Base-by-base conservation (phyloP, 1,140 invertebrate species). In the Brachionus calyciflorus region DNA sequence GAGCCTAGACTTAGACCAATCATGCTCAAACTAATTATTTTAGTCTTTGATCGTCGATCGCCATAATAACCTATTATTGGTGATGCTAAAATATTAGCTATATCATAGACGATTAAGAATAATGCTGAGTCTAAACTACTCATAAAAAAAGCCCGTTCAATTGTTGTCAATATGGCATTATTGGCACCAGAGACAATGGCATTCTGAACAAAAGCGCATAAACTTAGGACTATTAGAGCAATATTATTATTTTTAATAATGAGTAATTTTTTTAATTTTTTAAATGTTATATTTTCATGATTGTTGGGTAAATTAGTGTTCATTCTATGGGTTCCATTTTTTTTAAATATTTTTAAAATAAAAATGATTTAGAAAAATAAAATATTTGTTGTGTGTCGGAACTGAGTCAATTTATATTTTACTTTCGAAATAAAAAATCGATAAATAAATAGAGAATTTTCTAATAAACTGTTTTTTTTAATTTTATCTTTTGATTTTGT, bases 1-100 rank as follows among this genome's bases (percentile, higher is more conserved):
- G 46, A 73, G 44, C 44, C 69, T 10, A 73, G 10, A 33, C 69
- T 73, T 14, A 73, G 69, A 40, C 69, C 44, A 0, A 73, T 21
- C 48, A 73, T 73, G 24, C 69, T 49, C 0, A 73, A 41, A 0
- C 44, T 33, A 14, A 73, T 55, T n/a, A 73, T 41, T 73, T 41
- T 49, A 7, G 69, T 2, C 41, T 73, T 73, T 21, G 10, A n/a
- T 21, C 21, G 14, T 21, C 73, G 49, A 41, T 76, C 73, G 1
- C 73, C 73, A 26, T 40, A 76, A 21, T 76, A 76, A 17, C 73
- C 73, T 7, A 76, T 57, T 19, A 76, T 57, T 24, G 73, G 73
- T 12, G 49, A 76, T 4, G 49, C 49, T 3, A 76, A 9, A 28
- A 76, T 76, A 17, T 12, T 55, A 3, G 49, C 49, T 19, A 76